Evolutionary conservation across 2,797 vertebrate species (phyloP).

Genomic region (Microchirus variegatus): DNA sequence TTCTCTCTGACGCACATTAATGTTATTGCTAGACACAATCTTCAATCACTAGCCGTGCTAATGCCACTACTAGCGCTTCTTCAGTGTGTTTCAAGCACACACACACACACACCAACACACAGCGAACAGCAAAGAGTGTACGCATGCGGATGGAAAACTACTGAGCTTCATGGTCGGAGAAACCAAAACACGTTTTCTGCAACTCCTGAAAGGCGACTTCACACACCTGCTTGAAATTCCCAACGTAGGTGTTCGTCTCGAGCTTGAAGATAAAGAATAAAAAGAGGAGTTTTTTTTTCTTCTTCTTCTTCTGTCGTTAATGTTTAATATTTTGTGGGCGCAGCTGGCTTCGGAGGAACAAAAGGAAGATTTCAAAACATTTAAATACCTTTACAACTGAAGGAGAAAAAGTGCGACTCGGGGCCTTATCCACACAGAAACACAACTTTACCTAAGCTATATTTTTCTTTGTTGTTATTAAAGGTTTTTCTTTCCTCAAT

Average conservation of each 20-base stretch:
- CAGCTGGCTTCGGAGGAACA: background rate
- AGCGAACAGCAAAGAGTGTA: too few relatives aligned
- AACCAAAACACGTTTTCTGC: background rate
- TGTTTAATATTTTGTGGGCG: background rate
- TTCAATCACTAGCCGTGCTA: conserved; percentile 1
- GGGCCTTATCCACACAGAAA: too few relatives aligned
- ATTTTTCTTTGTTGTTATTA: too few relatives aligned
- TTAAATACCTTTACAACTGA: background rate
- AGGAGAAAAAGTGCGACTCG: background rate
- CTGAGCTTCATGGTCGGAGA: background rate
- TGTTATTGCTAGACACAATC: conserved; percentile 12
- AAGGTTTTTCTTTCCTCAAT: too few relatives aligned
- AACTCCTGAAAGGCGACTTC: conserved; percentile 33
- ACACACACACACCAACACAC: too few relatives aligned
- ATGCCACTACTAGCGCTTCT: background rate
- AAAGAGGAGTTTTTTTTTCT: background rate
- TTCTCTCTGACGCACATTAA: conserved; percentile 20
- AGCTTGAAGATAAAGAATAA: background rate
- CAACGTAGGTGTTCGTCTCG: conserved; percentile 40
- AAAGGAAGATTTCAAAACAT: background rate
- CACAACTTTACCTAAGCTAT: too few relatives aligned
- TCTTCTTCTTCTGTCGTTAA: background rate
- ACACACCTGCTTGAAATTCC: conserved; percentile 52
- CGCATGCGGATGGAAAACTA: background rate
- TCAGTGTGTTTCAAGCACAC: too few relatives aligned